These are phyloP conservation scores for Zalophus californianus DNA, from an alignment of 2,797 vertebrate species.

Conservation along the genomic window DNA sequence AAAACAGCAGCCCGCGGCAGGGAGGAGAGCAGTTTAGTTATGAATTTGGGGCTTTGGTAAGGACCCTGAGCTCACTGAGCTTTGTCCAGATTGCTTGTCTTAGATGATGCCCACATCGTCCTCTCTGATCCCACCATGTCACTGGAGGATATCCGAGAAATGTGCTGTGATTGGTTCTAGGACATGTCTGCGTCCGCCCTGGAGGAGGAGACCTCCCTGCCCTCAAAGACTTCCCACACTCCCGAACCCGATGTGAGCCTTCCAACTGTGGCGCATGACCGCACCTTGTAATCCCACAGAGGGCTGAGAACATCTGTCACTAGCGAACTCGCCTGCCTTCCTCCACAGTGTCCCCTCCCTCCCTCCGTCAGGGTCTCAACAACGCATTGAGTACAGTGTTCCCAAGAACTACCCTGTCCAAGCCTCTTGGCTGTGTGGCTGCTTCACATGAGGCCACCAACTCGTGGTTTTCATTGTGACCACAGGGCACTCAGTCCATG, in stretches of 20 bases:
- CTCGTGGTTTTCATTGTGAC: not conserved
- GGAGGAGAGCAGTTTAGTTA: not conserved
- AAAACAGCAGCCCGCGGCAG: accelerated
- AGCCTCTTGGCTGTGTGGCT: not conserved
- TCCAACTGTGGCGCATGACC: not conserved
- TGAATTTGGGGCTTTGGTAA: not conserved
- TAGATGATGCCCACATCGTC: accelerated
- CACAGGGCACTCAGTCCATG: not conserved
- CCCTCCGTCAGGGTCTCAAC: accelerated
- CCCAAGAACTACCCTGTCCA: not conserved
- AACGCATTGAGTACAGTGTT: accelerated
- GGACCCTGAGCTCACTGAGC: too few relatives aligned
- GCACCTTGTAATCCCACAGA: not conserved
- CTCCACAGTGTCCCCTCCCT: accelerated
- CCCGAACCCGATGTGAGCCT: not conserved
- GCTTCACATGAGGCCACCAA: not conserved
- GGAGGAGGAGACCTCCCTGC: not conserved
- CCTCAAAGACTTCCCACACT: not conserved
- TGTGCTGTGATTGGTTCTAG: not conserved
- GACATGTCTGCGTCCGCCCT: accelerated
- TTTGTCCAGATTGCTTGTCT: not conserved
- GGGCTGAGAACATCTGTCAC: not conserved
- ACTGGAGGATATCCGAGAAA: not conserved
- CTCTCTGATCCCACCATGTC: not conserved
- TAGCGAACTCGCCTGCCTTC: accelerated